phyloP scores from a whole-genome alignment of 2,797 vertebrate species.

The Typhlichthys eigenmanni region DNA sequence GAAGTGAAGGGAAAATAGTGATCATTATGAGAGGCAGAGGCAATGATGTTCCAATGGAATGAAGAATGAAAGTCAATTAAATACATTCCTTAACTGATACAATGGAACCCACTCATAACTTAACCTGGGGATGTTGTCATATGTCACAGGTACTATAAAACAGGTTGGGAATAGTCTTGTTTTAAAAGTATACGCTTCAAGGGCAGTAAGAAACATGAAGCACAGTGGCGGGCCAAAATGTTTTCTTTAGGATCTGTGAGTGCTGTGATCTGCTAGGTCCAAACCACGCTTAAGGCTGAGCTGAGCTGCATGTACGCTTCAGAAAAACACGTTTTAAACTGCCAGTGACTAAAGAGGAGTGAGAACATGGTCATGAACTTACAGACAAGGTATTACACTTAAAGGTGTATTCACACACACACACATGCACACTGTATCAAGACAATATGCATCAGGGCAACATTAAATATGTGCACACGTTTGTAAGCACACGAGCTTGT shows the following conservation, averaged over 20 bases:
- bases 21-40: slow-evolving; percentile 11
- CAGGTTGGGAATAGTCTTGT: no score
- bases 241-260: no score
- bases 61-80: slow-evolving; percentile 34
- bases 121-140: slow-evolving; percentile 19
- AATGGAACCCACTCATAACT: slow-evolving; percentile 14
- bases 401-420: background rate
- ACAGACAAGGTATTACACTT: no score
- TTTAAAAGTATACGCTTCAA: no score
- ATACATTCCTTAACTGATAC: background rate
- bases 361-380: no score
- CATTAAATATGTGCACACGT: background rate
- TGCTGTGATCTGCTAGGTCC: no score
- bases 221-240: background rate
- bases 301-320: no score
- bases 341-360: no score
- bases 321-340: no score
- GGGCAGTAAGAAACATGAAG: no score
- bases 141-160: no score
- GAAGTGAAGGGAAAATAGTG: slow-evolving; percentile 26
- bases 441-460: background rate
- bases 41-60: slow-evolving; percentile 16
- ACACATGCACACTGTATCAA: slow-evolving; percentile 13
- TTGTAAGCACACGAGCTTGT: background rate
- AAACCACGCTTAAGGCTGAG: no score